A percentile compares a stretch with the other conserved stretches of the same genome.
These are phyloP conservation scores for Melipona beecheii DNA, from an alignment of 2,888 invertebrate genomes.

Conservation along the genomic window DNA sequence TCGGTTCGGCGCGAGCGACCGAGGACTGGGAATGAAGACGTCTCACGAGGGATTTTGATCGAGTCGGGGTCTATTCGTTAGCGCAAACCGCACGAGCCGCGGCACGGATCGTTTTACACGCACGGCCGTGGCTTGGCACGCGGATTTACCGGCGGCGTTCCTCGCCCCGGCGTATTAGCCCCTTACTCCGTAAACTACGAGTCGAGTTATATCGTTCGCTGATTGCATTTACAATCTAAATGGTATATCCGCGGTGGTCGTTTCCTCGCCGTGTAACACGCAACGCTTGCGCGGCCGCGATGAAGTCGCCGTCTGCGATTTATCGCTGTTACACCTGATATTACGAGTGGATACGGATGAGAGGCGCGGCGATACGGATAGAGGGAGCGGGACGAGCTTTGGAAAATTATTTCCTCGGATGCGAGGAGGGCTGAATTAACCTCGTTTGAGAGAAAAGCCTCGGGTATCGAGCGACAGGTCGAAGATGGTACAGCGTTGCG, in stretches of 20 bases:
- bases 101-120: constrained; percentile 39
- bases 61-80: constrained; percentile 35
- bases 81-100: constrained; percentile 24
- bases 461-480: no score
- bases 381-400: not conserved
- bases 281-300: not conserved
- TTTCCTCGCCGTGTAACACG: constrained; percentile 9
- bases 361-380: not conserved
- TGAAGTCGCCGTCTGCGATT: not conserved
- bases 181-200: constrained; percentile 13
- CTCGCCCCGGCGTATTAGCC: constrained; percentile 9
- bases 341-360: no score
- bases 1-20: not conserved
- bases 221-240: constrained; percentile 25
- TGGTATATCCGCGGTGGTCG: constrained; percentile 1
- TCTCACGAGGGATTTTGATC: constrained; percentile 43
- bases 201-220: constrained; percentile 1
- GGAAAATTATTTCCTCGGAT: no score
- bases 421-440: no score
- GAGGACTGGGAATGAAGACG: constrained; percentile 43
- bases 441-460: no score
- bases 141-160: constrained; percentile 31
- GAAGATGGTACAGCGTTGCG: no score
- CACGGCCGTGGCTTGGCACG: constrained; percentile 13
- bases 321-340: not conserved